Percentiles rank a stretch among this genome's conserved stretches.
Conservation (phyloP, 2,888 invertebrate genomes). For the Polyommatus iphigenia region DNA sequence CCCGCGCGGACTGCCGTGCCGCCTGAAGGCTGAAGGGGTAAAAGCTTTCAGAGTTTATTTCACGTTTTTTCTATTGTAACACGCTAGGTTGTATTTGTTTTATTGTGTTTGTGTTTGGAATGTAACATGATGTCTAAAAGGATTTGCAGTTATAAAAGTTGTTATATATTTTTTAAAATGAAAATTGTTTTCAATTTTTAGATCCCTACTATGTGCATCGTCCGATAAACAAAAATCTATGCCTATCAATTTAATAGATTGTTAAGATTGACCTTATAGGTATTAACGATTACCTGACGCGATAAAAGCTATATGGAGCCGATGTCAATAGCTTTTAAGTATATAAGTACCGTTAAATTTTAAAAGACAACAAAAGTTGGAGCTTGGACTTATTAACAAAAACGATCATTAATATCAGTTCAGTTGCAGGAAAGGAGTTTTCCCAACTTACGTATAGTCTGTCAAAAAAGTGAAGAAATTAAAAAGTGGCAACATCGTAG, state of each 20-base stretch:
- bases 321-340: no score
- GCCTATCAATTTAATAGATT: neutral
- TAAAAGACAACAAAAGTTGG: no score
- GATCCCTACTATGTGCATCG: no score
- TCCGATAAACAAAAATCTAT: no score
- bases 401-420: no score
- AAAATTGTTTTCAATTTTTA: no score
- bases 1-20: conserved; percentile 13
- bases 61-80: neutral
- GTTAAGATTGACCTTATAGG: neutral
- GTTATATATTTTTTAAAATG: no score
- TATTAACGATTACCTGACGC: neutral
- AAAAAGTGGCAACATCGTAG: no score
- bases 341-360: no score
- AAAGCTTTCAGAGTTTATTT: neutral
- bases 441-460: neutral
- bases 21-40: conserved; percentile 19
- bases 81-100: neutral
- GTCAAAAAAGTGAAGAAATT: no score
- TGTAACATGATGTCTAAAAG: neutral
- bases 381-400: no score
- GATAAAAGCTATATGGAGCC: no score
- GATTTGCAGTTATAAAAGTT: neutral
- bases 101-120: neutral
- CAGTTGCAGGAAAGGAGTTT: neutral